Evolutionary conservation across 2,797 vertebrate genomes (phyloP), one percentile per base, ranked within the genome.

Genomic region (Sebastiscus tertius): DNA sequence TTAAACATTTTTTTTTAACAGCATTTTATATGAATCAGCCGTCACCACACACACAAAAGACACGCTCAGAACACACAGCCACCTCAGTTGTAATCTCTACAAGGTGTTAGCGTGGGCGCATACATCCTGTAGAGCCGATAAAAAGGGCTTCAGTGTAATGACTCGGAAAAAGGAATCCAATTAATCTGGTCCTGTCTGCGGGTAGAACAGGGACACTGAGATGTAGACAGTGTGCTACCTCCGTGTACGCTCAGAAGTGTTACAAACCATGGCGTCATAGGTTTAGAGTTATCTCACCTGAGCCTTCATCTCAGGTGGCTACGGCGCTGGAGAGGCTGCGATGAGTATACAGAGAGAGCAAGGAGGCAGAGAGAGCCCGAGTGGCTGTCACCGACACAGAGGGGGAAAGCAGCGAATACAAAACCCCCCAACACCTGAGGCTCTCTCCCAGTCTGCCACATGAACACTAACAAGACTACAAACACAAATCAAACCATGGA

Each of bases 401-500:
- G 61, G 68, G 27, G 46, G 46, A 52, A 14, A 52, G 72, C 49
- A 42, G 77, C 61, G 52, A 58, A 72, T 77, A 74, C 59, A 66
- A 81, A 77, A 31, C 14, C 58, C 68, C 68, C 31, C 22, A 16
- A 72, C 76, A 75, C 70, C 82, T 39, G 59, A 66, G 72, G 63
- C 83, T 75, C 85, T 85, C 73, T 58, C 61, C 72, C 82, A 75
- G 75, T 74, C 46, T 70, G 77, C 71, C 58, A 22, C 65, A 79
- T 55, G 55, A 33, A 85, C 68, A 59, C 86, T 36, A 84, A 83
- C 62, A 80, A 80, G 49, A 87, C 72, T 60, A 92, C 52, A 79
- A 72, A 93, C 81, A 87, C 84, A 88, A 90, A 93, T 73, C 16
- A 89, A 93, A 88, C 55, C 60, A 88, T 89, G 93, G 93, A 95